Evolutionary conservation across 2,113 vertebrate genomes (phyloP).

Genomic region (Nycticorax nycticorax): DNA sequence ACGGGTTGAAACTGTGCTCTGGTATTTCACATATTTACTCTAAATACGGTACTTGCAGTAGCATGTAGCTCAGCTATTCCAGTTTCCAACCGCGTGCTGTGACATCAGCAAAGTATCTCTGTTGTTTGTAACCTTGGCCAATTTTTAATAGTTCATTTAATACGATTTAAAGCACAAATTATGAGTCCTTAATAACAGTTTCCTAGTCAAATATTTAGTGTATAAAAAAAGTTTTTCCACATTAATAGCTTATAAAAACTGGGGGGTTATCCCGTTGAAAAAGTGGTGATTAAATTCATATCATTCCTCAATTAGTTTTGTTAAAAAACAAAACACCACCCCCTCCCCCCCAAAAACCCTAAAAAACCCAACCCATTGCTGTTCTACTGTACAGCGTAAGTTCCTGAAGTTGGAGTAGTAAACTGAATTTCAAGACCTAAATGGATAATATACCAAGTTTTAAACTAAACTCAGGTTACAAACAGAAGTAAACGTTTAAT

Average conservation of each 20-base stretch:
- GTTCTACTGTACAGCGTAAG: neutral
- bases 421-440: neutral
- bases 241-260: neutral
- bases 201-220: neutral
- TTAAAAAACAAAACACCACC: neutral
- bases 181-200: neutral
- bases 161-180: neutral
- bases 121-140: neutral
- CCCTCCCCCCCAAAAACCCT: too few relatives aligned
- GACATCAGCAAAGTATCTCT: neutral
- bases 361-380: neutral
- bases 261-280: neutral
- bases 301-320: neutral
- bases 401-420: neutral
- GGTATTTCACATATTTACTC: constrained; percentile 29
- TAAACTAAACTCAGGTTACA: neutral
- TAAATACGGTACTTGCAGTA: constrained; percentile 15
- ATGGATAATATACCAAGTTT: neutral
- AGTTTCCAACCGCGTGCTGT: neutral
- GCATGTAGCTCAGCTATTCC: neutral
- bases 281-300: neutral
- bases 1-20: neutral
- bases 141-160: neutral
- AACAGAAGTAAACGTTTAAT: neutral
- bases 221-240: neutral